These are phyloP conservation scores for Thinocorus orbignyianus DNA, from an alignment of 2,113 vertebrate species.

Conservation along the genomic window DNA sequence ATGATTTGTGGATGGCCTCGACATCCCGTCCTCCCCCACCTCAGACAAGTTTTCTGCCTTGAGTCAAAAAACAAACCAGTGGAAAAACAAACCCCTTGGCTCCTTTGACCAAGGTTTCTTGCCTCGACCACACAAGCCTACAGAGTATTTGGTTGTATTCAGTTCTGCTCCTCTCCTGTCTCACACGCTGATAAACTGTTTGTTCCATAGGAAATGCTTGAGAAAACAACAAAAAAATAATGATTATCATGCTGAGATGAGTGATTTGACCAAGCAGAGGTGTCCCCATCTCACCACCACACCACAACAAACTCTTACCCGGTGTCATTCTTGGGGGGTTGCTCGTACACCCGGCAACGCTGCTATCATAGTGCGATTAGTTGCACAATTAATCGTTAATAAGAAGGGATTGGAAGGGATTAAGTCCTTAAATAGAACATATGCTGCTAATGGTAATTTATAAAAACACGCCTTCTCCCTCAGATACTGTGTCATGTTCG, in stretches of 20 bases:
- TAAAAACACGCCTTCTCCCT: neutral
- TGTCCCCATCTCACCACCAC: neutral
- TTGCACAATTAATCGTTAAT: slow-evolving; percentile 61
- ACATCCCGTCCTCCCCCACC: no score
- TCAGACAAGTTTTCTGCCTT: no score
- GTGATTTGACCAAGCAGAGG: neutral
- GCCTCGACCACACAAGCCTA: no score
- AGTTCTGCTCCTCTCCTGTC: neutral
- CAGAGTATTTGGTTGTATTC: neutral
- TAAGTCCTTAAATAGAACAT: neutral
- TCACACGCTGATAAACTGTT: neutral
- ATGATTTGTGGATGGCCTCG: no score
- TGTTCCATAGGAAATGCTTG: neutral
- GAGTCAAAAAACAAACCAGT: no score
- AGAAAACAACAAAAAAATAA: neutral
- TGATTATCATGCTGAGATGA: neutral
- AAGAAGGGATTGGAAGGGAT: slow-evolving; percentile 41
- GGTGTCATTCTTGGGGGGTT: neutral
- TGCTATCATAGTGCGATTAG: slow-evolving; percentile 38
- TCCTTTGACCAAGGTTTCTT: no score
- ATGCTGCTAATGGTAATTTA: neutral
- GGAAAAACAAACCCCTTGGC: no score
- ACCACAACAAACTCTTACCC: neutral
- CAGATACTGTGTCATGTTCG: neutral
- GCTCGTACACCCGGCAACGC: neutral